A percentile compares a stretch with the other conserved stretches of the same genome.
Evolutionary conservation across 1,140 invertebrate genomes (phyloP).

Genomic region (Listronotus bonariensis): DNA sequence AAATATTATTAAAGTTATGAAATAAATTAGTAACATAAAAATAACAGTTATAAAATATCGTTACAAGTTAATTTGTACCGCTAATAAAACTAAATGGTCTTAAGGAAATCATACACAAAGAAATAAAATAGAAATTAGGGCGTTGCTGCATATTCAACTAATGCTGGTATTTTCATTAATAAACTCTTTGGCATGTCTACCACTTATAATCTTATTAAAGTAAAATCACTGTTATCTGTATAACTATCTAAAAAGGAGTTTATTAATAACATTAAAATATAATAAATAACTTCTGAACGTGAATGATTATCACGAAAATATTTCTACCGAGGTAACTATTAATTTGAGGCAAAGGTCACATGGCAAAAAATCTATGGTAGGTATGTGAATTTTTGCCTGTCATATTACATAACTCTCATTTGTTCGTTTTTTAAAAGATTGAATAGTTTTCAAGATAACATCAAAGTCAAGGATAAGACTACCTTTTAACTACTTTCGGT

Average conservation of each 20-base stretch:
- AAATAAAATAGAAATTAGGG: constrained; percentile 4
- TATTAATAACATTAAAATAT: constrained; percentile 27
- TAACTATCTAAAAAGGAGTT: constrained; percentile 28
- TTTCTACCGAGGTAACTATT: constrained; percentile 24
- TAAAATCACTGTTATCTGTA: constrained; percentile 19
- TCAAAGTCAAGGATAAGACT: constrained; percentile 27
- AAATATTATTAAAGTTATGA: no score
- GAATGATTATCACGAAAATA: constrained; percentile 29
- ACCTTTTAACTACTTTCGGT: constrained; percentile 17
- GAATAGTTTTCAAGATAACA: constrained; percentile 19
- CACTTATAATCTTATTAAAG: constrained; percentile 26
- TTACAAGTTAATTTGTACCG: no score
- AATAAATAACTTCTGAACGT: constrained; percentile 24
- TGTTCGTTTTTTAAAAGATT: constrained; percentile 10
- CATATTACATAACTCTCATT: constrained; percentile 24
- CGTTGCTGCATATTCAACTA: constrained; percentile 6
- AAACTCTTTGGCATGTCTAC: constrained; percentile 12
- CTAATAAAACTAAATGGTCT: no score
- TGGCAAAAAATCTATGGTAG: constrained; percentile 9
- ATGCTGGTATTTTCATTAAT: constrained; percentile 23
- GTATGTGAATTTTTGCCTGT: constrained; percentile 19
- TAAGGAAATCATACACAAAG: neutral
- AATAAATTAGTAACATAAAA: no score
- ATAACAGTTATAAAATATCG: no score
- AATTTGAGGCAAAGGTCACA: constrained; percentile 30